Evolutionary conservation across 2,113 vertebrate genomes (phyloP).

Genomic region (Dicaeum eximium): DNA sequence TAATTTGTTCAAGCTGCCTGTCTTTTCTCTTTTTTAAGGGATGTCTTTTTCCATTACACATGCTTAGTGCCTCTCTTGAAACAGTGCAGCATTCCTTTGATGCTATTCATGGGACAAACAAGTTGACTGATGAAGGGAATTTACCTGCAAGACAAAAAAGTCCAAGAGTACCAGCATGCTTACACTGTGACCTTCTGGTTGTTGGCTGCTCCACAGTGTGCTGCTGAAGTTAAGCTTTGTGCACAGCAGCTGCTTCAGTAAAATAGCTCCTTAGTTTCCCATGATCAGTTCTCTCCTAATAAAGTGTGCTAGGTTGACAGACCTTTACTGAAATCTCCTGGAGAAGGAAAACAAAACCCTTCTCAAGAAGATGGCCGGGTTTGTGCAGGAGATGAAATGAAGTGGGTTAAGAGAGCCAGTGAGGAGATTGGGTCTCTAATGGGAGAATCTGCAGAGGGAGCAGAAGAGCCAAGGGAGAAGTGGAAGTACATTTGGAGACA

Average conservation of each 20-base stretch:
- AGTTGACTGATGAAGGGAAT: constrained; percentile 8
- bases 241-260: not conserved
- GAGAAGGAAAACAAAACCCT: not conserved
- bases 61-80: not conserved
- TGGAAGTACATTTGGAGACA: not conserved
- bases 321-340: not conserved
- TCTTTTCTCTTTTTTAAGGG: not conserved
- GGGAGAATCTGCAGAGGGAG: not conserved
- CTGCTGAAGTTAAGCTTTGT: not conserved
- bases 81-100: not conserved
- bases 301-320: not conserved
- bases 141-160: not conserved
- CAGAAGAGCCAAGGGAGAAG: not conserved
- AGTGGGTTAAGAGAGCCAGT: not conserved
- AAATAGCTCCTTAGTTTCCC: not conserved
- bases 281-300: not conserved
- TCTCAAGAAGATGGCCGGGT: not conserved
- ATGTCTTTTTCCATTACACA: constrained; percentile 1
- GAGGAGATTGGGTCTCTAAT: not conserved
- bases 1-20: constrained; percentile 6
- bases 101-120: not conserved
- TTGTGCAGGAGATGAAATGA: not conserved
- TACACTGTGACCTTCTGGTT: not conserved
- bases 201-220: not conserved
- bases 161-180: not conserved